Evolutionary conservation across 2,797 vertebrate genomes (phyloP).

Genomic region (Myoxocephalus aenaeus): DNA sequence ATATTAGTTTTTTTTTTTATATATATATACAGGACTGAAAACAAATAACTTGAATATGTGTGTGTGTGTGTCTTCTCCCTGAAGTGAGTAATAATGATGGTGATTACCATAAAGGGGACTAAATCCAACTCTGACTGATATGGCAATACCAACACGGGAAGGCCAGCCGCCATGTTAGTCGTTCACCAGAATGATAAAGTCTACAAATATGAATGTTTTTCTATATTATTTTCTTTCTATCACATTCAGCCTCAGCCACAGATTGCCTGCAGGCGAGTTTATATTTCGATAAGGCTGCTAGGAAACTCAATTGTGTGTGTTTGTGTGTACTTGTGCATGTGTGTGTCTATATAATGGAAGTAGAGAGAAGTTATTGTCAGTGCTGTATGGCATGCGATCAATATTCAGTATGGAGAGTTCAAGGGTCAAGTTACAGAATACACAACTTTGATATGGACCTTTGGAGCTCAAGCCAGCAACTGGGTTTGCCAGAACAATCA

Average conservation of each 20-base stretch:
- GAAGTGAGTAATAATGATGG: constrained; percentile 57
- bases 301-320: constrained; percentile 56
- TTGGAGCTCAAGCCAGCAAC: constrained; percentile 31
- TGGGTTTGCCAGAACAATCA: constrained; percentile 21
- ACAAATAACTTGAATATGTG: constrained; percentile 52
- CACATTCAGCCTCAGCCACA: constrained; percentile 37
- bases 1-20: constrained; percentile 8
- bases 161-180: constrained; percentile 16
- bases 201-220: constrained; percentile 55
- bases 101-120: constrained; percentile 62
- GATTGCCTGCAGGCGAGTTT: constrained; percentile 46
- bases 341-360: constrained; percentile 15
- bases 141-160: constrained; percentile 30
- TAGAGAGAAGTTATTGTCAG: constrained; percentile 49
- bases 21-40: constrained; percentile 33
- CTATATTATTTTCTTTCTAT: constrained; percentile 56
- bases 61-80: constrained; percentile 2
- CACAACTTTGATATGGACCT: constrained; percentile 41
- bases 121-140: constrained; percentile 56
- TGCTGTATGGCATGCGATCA: constrained; percentile 51
- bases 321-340: constrained; percentile 9
- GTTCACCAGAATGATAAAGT: constrained; percentile 43
- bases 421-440: constrained; percentile 45
- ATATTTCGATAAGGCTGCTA: constrained; percentile 50
- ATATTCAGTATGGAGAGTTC: constrained; percentile 59